These are phyloP conservation scores for Germaria angustata DNA, from an alignment of 2,888 invertebrate genomes.

Conservation along the genomic window DNA sequence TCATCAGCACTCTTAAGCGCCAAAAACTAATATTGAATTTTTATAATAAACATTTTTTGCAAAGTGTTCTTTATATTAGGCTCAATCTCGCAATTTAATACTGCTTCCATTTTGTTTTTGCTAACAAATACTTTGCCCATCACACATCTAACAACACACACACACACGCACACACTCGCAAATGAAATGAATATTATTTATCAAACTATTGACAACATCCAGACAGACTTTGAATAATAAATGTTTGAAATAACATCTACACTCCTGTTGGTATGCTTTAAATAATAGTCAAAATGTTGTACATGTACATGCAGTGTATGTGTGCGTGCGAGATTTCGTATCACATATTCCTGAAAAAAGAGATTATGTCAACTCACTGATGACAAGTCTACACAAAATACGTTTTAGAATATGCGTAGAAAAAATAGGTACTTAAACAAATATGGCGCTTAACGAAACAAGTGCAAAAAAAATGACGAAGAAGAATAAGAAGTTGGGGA, in stretches of 20 bases:
- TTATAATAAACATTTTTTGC: neutral
- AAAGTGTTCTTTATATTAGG: neutral
- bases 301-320: neutral
- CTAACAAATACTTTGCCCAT: neutral
- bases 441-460: slow-evolving; percentile 54
- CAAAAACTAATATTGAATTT: too few relatives aligned
- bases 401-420: slow-evolving; percentile 58
- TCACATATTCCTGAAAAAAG: neutral
- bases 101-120: neutral
- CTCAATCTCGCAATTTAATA: neutral
- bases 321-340: slow-evolving; percentile 12
- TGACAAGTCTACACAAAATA: slow-evolving; percentile 24
- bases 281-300: neutral
- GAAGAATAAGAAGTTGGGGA: neutral
- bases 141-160: neutral
- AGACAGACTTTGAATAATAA: slow-evolving; percentile 15
- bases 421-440: slow-evolving; percentile 41
- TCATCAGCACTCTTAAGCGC: too few relatives aligned
- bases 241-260: neutral
- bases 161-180: neutral
- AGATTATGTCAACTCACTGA: slow-evolving; percentile 40
- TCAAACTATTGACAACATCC: slow-evolving; percentile 18
- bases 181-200: neutral
- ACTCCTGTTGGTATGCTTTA: slow-evolving; percentile 44
- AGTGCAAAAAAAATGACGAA: neutral